These are phyloP conservation scores for Dynastes hyllus DNA, from an alignment of 2,888 invertebrate genomes.

Conservation along the genomic window DNA sequence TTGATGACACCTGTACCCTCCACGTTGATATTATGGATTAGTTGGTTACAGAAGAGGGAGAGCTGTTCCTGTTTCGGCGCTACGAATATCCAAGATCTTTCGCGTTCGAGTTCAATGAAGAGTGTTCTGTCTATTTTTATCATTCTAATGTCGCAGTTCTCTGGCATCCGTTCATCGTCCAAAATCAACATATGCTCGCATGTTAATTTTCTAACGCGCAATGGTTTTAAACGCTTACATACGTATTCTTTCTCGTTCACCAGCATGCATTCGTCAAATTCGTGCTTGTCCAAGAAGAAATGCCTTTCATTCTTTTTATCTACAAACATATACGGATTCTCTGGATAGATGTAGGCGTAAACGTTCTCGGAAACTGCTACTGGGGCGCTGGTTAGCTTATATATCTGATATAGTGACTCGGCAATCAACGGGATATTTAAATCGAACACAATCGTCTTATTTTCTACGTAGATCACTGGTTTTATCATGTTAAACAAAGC, in stretches of 20 bases:
- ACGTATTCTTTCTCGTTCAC: background rate
- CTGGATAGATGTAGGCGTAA: slow-evolving; percentile 32
- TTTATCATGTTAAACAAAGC: slow-evolving; percentile 22
- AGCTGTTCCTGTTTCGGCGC: background rate
- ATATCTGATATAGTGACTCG: background rate
- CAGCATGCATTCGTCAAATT: slow-evolving; percentile 1
- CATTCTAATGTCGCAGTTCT: slow-evolving; percentile 22
- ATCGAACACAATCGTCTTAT: background rate
- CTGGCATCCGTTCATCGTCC: background rate
- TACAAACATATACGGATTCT: slow-evolving; percentile 22
- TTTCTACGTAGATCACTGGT: slow-evolving; percentile 25
- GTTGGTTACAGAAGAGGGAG: background rate
- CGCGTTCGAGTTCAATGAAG: slow-evolving; percentile 9
- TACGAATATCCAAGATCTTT: slow-evolving; percentile 13
- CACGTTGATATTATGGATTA: background rate
- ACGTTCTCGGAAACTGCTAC: slow-evolving; percentile 10
- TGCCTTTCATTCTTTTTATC: slow-evolving; percentile 15
- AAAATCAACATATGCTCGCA: slow-evolving; percentile 6
- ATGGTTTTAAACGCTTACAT: slow-evolving; percentile 13
- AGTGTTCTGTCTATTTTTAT: slow-evolving; percentile 4
- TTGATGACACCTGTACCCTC: slow-evolving; percentile 26
- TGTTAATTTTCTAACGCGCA: background rate
- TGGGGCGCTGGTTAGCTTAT: slow-evolving; percentile 29
- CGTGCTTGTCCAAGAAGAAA: slow-evolving; percentile 15
- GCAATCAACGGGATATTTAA: slow-evolving; percentile 10